These are phyloP conservation scores for roundworm (Caenorhabditis elegans) DNA, from an alignment of 1,140 invertebrate species.

Conservation along the genomic window WBcel235 BX284605.5:6683001-6683500, in stretches of 20 bases:
- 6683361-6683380: not conserved
- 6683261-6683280: not conserved
- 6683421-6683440: slow-evolving; percentile 31
- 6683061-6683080: too few species aligned
- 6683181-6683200: too few species aligned
- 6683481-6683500: slow-evolving; percentile 13
- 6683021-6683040: too few species aligned
- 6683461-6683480: slow-evolving; percentile 2
- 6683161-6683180: too few species aligned
- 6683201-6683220: too few species aligned
- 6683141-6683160: too few species aligned
- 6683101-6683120: too few species aligned
- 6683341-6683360: slow-evolving; percentile 30
- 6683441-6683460: slow-evolving; percentile 32
- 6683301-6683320: not conserved
- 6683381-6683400: slow-evolving; percentile 17
- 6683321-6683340: slow-evolving; percentile 28
- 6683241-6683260: not conserved
- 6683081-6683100: too few species aligned
- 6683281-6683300: slow-evolving; percentile 17
- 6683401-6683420: slow-evolving; percentile 1
- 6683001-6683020: too few species aligned
- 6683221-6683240: too few species aligned
- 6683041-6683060: too few species aligned
- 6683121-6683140: too few species aligned